Conservation (phyloP, 2,113 vertebrate species). For the Phyllostomus discolor region DNA sequence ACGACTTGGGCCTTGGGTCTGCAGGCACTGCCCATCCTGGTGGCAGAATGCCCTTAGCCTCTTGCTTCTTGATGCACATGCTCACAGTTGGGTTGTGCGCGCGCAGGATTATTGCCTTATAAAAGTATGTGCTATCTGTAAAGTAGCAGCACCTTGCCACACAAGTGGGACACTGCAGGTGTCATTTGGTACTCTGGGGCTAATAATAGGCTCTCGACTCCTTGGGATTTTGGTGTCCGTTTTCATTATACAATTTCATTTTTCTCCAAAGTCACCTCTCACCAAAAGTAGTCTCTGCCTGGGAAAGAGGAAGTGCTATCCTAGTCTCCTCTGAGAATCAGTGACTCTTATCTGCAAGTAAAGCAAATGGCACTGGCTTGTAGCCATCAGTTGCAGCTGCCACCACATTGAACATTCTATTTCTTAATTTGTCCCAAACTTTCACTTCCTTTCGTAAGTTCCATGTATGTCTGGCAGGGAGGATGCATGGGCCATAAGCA, state of each 20-base stretch:
- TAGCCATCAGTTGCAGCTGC: background rate
- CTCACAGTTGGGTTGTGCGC: background rate
- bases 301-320: background rate
- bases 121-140: background rate
- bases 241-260: background rate
- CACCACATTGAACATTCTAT: background rate
- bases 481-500: background rate
- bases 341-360: background rate
- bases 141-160: background rate
- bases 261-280: background rate
- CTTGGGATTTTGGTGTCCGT: background rate
- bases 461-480: background rate
- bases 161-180: background rate
- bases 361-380: background rate
- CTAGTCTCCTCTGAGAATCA: background rate
- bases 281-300: background rate
- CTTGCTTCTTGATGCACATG: background rate
- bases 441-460: background rate
- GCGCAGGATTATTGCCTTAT: background rate
- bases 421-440: background rate
- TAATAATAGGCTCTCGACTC: background rate
- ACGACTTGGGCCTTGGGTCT: background rate
- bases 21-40: background rate
- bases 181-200: background rate
- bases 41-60: background rate